Conservation (phyloP, 2,113 vertebrate species). For the Cettia cetti region DNA sequence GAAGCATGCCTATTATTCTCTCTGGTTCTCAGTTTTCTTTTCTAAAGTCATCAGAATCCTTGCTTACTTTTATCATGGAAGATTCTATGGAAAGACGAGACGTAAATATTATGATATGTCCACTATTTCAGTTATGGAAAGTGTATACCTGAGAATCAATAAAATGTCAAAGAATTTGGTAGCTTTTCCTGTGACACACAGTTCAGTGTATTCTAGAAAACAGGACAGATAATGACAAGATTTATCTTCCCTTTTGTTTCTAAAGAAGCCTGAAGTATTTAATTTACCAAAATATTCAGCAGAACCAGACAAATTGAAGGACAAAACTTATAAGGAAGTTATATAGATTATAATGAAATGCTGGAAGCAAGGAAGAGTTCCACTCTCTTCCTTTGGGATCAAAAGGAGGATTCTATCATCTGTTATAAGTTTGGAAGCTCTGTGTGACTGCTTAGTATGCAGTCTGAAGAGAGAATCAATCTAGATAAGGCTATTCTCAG, state of each 20-base stretch:
- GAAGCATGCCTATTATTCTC: not conserved
- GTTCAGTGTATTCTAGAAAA: not conserved
- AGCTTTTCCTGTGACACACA: not conserved
- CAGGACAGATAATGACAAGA: not conserved
- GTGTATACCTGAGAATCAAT: not conserved
- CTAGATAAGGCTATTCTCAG: not conserved
- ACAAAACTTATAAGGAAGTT: not conserved
- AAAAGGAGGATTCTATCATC: not conserved
- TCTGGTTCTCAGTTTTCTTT: not conserved
- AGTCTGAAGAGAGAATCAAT: not conserved
- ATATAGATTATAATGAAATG: not conserved
- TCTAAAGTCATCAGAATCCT: not conserved
- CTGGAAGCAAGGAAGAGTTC: not conserved
- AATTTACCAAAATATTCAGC: conserved; percentile 5
- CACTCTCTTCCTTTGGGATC: not conserved
- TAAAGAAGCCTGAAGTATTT: not conserved
- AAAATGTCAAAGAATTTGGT: not conserved
- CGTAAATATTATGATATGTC: not conserved
- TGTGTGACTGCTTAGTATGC: not conserved
- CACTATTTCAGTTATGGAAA: not conserved
- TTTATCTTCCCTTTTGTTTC: not conserved
- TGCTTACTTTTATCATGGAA: not conserved
- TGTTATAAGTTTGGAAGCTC: not conserved
- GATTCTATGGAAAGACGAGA: not conserved
- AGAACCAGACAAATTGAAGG: not conserved